Conservation (phyloP, 2,113 vertebrate genomes). For the Thalassarche chlororhynchos region DNA sequence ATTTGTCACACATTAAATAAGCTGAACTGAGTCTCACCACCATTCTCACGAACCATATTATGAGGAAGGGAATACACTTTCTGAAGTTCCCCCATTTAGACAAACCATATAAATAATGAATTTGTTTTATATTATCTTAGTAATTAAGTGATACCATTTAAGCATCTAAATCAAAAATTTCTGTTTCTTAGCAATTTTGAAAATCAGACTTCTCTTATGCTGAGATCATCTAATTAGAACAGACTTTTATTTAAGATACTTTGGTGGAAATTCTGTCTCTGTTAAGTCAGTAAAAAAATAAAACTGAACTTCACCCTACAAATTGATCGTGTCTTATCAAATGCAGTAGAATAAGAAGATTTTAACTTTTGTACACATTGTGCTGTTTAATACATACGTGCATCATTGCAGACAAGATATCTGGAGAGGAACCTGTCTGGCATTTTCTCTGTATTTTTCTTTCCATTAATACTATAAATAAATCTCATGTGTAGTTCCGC, state of each 20-base stretch:
- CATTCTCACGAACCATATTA: background rate
- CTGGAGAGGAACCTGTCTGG: background rate
- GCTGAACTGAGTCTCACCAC: background rate
- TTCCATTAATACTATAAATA: background rate
- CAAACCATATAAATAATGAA: background rate
- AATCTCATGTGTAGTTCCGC: background rate
- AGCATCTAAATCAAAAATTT: background rate
- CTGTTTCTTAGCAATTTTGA: background rate
- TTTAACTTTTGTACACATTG: background rate
- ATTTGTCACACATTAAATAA: background rate
- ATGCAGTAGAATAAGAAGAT: background rate
- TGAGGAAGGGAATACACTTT: background rate
- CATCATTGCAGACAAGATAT: background rate
- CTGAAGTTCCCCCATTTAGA: background rate
- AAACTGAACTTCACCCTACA: background rate
- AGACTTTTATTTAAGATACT: background rate
- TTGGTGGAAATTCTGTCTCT: background rate
- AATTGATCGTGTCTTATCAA: background rate
- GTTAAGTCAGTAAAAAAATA: background rate
- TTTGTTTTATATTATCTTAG: background rate
- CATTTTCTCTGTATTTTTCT: background rate
- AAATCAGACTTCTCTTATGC: background rate
- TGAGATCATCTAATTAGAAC: background rate
- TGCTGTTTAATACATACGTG: background rate
- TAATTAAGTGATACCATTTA: background rate